Evolutionary conservation across 2,888 invertebrate genomes (phyloP).

Genomic region (Conus canariensis): DNA sequence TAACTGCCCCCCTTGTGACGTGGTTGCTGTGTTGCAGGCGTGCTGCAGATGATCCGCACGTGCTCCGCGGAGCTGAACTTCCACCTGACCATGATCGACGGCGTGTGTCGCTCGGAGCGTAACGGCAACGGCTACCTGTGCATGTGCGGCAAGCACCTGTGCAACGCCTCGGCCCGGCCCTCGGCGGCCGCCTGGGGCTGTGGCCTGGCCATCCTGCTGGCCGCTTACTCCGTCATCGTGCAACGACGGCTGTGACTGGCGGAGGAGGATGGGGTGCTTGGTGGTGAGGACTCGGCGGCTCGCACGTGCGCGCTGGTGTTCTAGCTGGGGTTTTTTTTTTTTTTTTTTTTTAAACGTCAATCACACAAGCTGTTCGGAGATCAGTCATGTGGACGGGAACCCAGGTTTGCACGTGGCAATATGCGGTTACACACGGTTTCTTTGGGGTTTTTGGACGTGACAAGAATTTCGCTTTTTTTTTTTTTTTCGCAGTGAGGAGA

Average conservation of each 20-base stretch:
- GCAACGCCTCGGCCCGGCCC: conserved; percentile 59
- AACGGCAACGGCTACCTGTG: conserved; percentile 74
- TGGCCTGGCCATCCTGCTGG: conserved; percentile 23
- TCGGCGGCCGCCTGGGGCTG: neutral
- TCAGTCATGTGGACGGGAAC: too few species aligned
- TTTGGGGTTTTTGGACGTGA: too few species aligned
- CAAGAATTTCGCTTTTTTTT: too few species aligned
- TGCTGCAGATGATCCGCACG: conserved; percentile 67
- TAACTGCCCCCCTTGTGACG: too few species aligned
- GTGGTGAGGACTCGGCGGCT: too few species aligned
- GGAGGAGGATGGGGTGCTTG: neutral
- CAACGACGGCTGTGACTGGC: conserved; percentile 23
- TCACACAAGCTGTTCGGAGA: neutral
- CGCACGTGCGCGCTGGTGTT: too few species aligned
- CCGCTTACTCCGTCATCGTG: conserved; percentile 28
- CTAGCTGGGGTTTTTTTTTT: neutral
- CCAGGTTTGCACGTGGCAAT: too few species aligned
- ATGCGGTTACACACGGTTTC: too few species aligned
- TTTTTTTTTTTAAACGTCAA: neutral
- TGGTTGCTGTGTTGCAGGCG: conserved; percentile 54
- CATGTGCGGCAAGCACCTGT: conserved; percentile 73
- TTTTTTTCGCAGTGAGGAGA: too few species aligned
- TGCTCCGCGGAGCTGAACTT: conserved; percentile 69
- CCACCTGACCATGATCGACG: conserved; percentile 71
- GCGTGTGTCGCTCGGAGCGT: conserved; percentile 73